Evolutionary conservation across 2,888 invertebrate genomes (phyloP).

Genomic region (Dilophus febrilis): DNA sequence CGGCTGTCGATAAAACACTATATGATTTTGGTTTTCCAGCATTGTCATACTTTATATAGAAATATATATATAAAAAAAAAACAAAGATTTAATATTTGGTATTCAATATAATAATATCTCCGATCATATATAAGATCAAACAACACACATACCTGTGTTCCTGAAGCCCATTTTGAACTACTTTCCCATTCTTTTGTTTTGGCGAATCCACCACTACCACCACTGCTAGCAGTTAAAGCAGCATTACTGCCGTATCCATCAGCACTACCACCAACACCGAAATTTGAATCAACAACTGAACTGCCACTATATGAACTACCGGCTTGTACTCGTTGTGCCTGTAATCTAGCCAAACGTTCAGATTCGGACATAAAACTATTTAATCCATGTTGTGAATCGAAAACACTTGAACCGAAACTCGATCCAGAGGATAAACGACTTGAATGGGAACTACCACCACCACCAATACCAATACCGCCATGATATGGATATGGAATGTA

Average conservation of each 20-base stretch:
- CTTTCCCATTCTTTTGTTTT: slow-evolving; percentile 29
- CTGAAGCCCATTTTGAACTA: slow-evolving; percentile 29
- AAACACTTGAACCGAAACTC: not conserved
- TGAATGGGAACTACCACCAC: not conserved
- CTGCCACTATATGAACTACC: slow-evolving; percentile 17
- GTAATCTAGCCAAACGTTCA: slow-evolving; percentile 23
- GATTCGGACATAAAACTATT: slow-evolving; percentile 21
- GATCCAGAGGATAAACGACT: not conserved
- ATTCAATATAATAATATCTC: not conserved
- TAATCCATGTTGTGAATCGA: slow-evolving; percentile 13
- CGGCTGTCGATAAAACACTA: slow-evolving; percentile 27
- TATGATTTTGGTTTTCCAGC: slow-evolving; percentile 25
- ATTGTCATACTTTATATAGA: slow-evolving; percentile 19
- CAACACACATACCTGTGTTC: slow-evolving; percentile 20
- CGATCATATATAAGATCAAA: not conserved
- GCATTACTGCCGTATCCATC: slow-evolving; percentile 5
- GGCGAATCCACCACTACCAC: slow-evolving; percentile 13
- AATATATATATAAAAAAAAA: not conserved
- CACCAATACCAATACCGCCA: not conserved
- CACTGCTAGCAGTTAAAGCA: too few species aligned
- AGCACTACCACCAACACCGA: not conserved
- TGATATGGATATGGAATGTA: not conserved
- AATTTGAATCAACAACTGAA: slow-evolving; percentile 13
- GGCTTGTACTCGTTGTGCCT: slow-evolving; percentile 17
- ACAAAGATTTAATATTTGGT: too few species aligned